Evolutionary conservation across 2,113 vertebrate genomes (phyloP), one percentile per base, ranked within the genome.

Genomic region (Physeter macrocephalus): DNA sequence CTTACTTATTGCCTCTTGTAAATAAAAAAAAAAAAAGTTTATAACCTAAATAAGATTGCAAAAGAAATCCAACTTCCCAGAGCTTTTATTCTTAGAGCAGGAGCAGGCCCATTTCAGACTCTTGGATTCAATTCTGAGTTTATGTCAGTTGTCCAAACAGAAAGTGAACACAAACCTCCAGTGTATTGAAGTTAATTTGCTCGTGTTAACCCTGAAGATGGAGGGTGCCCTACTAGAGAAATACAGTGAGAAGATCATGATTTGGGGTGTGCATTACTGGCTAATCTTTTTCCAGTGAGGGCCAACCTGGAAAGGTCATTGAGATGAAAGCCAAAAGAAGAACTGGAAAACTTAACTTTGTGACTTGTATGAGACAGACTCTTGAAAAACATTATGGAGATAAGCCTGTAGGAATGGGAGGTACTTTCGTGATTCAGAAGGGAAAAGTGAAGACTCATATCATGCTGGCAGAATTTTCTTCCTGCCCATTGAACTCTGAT

Each of bases 211-310:
- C 99, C 99, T 84, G 98, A 81, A 18, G 99, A 99, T 91, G 99
- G 98, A 75, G 98, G 98, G 49, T 99, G 99, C 97, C n/a, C 97
- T 99, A 71, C 99, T 99, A 54, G 99, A 99, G 97, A 99, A 99
- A 96, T 99, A 99, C 98, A 99, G 98, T 21, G 98, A 99, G 86
- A 99, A 95, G 98, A 99, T 29, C 98, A 97, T 0, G 99, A 99
- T 95, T 99, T 99, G 86, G 99, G 99, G 85, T 99, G 99, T 90
- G 99, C 99, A 43, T 98, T 99, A 14, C 90, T 99, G 96, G 99
- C 99, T 71, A 99, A 99, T 97, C 99, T 99, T n/a, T 99, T 99
- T 36, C 99, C 85, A 99, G 99, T 17, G 99, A 99, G 96, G 99
- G 99, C 66, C 99, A 99, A 88, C 96, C 99, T 96, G 99, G 99